Conservation (phyloP, 1,140 invertebrate species). For the Metopolophium dirhodum region DNA sequence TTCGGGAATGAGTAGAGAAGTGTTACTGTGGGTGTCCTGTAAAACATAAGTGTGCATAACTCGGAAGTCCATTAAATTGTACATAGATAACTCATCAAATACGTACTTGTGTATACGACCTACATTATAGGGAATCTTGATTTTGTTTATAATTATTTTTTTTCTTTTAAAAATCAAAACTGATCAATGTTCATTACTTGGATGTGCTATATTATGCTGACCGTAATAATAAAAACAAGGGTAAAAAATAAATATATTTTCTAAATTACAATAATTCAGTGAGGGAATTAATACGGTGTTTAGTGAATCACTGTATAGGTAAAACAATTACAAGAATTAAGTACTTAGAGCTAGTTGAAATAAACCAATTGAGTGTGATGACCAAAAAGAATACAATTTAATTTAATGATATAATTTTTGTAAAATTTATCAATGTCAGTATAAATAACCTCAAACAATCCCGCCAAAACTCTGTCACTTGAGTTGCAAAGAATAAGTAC, state of each 20-base stretch:
- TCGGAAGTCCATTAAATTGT: background rate
- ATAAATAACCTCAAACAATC: background rate
- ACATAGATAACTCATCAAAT: background rate
- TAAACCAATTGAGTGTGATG: background rate
- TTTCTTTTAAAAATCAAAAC: background rate
- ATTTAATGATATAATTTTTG: background rate
- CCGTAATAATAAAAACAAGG: background rate
- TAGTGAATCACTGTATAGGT: background rate
- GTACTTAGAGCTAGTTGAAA: background rate
- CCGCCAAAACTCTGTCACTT: conserved; percentile 16
- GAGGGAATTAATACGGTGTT: background rate
- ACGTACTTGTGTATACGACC: background rate
- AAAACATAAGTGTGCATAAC: background rate
- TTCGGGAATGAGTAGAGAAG: background rate
- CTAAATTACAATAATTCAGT: background rate
- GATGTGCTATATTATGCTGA: background rate
- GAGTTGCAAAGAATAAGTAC: conserved; percentile 12
- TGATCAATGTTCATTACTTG: background rate
- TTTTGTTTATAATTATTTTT: background rate
- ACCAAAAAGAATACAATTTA: background rate
- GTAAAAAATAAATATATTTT: background rate
- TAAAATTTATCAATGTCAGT: background rate
- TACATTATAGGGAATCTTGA: background rate
- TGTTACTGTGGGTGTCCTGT: background rate
- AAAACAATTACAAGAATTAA: background rate